Conservation (phyloP, 2,888 invertebrate genomes). For the Caenorhabditis macrosperma region DNA sequence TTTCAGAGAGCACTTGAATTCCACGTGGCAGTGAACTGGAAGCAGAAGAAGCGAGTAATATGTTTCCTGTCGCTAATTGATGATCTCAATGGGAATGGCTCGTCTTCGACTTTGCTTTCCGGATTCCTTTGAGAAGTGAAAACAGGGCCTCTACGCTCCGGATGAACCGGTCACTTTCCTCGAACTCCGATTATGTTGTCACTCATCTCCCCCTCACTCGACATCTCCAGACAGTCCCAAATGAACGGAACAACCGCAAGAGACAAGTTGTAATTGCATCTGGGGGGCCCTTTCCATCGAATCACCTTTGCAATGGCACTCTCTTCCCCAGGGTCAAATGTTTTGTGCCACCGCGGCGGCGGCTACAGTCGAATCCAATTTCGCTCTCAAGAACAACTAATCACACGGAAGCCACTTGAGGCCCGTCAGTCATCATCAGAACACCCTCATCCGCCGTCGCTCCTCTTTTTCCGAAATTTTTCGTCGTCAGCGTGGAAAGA, state of each 20-base stretch:
- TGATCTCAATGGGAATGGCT: too few relatives aligned
- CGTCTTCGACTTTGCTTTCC: not conserved
- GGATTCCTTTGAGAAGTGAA: constrained; percentile 15
- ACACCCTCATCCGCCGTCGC: constrained; percentile 11
- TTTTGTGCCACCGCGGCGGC: not conserved
- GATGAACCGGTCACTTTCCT: constrained; percentile 29
- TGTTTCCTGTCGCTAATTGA: too few relatives aligned
- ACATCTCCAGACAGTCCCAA: not conserved
- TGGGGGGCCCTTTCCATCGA: constrained; percentile 14
- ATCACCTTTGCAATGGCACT: constrained; percentile 24
- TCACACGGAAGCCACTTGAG: constrained; percentile 35
- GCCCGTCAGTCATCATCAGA: not conserved
- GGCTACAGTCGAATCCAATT: constrained; percentile 15
- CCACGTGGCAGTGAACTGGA: constrained; percentile 15
- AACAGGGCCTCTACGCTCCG: constrained; percentile 8
- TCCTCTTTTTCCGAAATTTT: constrained; percentile 44
- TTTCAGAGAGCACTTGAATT: too few relatives aligned
- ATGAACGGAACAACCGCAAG: constrained; percentile 12
- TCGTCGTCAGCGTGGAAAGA: constrained; percentile 27
- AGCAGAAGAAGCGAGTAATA: too few relatives aligned
- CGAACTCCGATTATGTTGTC: constrained; percentile 49
- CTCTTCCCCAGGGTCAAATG: constrained; percentile 49
- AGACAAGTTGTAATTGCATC: constrained; percentile 44
- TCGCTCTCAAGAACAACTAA: constrained; percentile 52
- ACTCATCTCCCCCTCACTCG: constrained; percentile 36